Conservation (phyloP, 2,113 vertebrate species). For the Octodon degus region DNA sequence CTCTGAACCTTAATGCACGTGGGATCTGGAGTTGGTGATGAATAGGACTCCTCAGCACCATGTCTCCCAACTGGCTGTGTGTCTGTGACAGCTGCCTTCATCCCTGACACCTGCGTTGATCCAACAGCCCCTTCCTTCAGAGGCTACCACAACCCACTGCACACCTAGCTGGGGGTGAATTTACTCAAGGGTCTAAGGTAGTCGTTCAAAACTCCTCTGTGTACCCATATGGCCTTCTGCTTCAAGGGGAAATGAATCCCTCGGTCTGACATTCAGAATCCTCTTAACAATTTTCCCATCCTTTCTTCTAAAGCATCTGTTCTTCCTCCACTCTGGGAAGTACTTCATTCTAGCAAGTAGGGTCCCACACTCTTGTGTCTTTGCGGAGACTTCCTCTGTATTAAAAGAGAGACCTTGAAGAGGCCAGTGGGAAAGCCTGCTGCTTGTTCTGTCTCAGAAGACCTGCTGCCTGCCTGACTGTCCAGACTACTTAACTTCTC, state of each 20-base stretch:
- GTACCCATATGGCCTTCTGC: background rate
- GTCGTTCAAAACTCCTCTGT: background rate
- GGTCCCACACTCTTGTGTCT: background rate
- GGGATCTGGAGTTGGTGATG: background rate
- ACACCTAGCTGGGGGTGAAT: background rate
- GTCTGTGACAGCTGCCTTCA: background rate
- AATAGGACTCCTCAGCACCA: background rate
- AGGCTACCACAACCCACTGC: background rate
- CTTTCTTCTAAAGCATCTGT: background rate
- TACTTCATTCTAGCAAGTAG: background rate
- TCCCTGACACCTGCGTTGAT: background rate
- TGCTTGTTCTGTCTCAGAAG: background rate
- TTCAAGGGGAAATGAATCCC: constrained; percentile 16
- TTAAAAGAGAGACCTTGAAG: background rate
- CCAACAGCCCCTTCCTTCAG: background rate
- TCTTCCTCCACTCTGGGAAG: background rate
- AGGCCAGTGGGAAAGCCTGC: background rate
- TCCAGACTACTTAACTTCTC: background rate
- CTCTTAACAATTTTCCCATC: background rate
- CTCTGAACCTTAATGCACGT: background rate
- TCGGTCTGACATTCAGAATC: background rate
- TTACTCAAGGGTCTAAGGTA: background rate
- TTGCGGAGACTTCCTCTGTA: background rate
- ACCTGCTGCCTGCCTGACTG: background rate
- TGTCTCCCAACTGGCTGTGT: background rate